phyloP scores from a whole-genome alignment of 2,797 vertebrate genomes.

The Lycodopsis pacificus region DNA sequence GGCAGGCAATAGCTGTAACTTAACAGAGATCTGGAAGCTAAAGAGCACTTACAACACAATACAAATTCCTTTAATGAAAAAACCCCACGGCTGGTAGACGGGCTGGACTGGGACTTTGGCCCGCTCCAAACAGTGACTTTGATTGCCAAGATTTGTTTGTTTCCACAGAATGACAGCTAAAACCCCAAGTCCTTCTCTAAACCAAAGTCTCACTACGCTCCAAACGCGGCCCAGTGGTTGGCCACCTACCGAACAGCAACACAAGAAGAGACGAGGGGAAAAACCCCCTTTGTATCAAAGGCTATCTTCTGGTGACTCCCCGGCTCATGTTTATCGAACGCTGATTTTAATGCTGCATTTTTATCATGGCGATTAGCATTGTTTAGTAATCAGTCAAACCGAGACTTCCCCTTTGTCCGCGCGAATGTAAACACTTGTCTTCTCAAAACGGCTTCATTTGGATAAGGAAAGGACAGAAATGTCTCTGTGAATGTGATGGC shows the following conservation, averaged over 20 bases:
- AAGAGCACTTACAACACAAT: constrained; percentile 61
- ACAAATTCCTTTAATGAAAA: constrained; percentile 57
- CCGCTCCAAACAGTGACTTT: constrained; percentile 76
- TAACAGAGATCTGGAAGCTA: constrained; percentile 38
- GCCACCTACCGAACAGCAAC: constrained; percentile 71
- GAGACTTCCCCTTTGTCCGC: constrained; percentile 71
- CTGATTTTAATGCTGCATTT: constrained; percentile 81
- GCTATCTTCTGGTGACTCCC: constrained; percentile 71
- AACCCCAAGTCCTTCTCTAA: constrained; percentile 75
- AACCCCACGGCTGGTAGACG: constrained; percentile 49
- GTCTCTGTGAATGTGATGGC: constrained; percentile 60
- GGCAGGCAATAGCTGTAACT: constrained; percentile 25
- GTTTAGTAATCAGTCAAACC: constrained; percentile 79
- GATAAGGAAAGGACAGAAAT: constrained; percentile 69
- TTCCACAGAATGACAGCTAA: constrained; percentile 78
- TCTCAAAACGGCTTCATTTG: constrained; percentile 67
- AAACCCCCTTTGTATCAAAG: constrained; percentile 76
- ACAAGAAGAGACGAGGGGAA: constrained; percentile 50
- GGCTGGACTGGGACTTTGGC: constrained; percentile 66
- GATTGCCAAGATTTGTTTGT: constrained; percentile 82
- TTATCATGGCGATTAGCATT: constrained; percentile 80
- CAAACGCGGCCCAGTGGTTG: constrained; percentile 69
- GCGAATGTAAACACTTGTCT: constrained; percentile 79
- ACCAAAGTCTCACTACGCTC: constrained; percentile 70
- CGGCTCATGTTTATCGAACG: constrained; percentile 73